Base-by-base conservation (phyloP, 2,888 invertebrate genomes). In the Pseudococcus viburni region DNA sequence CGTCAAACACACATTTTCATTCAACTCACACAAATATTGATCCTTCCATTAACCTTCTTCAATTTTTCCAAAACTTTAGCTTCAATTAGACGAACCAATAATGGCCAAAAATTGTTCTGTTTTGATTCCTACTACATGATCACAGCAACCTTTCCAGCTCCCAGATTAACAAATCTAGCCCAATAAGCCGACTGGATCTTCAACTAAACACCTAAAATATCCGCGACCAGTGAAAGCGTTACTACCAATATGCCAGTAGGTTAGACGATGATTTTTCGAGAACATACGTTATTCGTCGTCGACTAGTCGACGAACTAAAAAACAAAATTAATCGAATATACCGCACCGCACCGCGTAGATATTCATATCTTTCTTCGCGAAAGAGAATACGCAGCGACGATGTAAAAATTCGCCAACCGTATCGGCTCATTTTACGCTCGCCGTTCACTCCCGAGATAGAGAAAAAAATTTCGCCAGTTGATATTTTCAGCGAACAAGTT, bases 401-500 rank as follows among this genome's bases (percentile, higher is more conserved):
- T 59, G 22, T 64, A 64, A 64, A 64, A 64, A 64, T 64, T 64
- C 64, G 64, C 64, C 64, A 64, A 64, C 64, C 64, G 64, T 22
- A 64, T 64, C 22, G 64, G 11, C 64, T 22, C n/a, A 55, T 9
- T 68, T 22, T 26, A 68, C 68, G 68, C 12, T 68, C 26, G 26
- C 68, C 80, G 19, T 33, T 83, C 80, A 15, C 46, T 83, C 19
- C 15, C 80, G 80, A 83, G 80, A 46, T 83, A 46, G 73, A 73
- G 33, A 73, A 83, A 83, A 83, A 83, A 83, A 83, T 83, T n/a
- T 83, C 80, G 80, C 46, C 42, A 83, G 80, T 83, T 83, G 39
- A 83, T 83, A 83, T 83, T 83, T 83, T 83, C 80, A 83, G 80
- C 46, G 80, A 42, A 46, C 80, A 83, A 83, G 80, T 83, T 83